These are phyloP conservation scores for Enteromius anoplus DNA, from an alignment of 2,797 vertebrate genomes.

Conservation along the genomic window DNA sequence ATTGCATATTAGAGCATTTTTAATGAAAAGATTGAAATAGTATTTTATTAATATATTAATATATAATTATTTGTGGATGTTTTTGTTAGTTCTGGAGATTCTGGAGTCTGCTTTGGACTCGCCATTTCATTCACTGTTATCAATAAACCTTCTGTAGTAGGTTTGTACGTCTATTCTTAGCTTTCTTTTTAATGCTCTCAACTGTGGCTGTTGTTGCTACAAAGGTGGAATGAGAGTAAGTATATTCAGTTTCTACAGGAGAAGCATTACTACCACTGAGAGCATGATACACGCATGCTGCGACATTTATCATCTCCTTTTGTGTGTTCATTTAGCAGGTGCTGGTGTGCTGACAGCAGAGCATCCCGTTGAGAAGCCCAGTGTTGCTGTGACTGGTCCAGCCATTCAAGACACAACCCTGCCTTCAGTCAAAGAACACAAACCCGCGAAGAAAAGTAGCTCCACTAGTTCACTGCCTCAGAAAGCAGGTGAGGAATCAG, in stretches of 20 bases:
- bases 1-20: neutral
- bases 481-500: constrained; percentile 82
- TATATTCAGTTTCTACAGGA: neutral
- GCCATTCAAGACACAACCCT: constrained; percentile 44
- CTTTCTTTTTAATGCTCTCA: no score
- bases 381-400: neutral
- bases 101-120: neutral
- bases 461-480: constrained; percentile 53
- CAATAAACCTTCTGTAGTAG: constrained; percentile 35
- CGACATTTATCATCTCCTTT: constrained; percentile 14
- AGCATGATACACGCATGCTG: neutral
- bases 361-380: constrained; percentile 65
- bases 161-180: neutral
- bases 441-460: constrained; percentile 67
- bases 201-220: no score
- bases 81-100: neutral
- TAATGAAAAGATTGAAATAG: neutral
- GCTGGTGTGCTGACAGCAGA: constrained; percentile 64
- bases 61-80: no score
- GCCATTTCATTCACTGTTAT: constrained; percentile 12
- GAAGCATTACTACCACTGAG: neutral
- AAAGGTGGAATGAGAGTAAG: neutral
- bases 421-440: constrained; percentile 70
- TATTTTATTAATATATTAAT: no score
- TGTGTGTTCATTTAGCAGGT: constrained; percentile 71